A percentile compares a stretch with the other conserved stretches of the same genome.
Conservation (phyloP, 1,140 invertebrate species). For the Drosophila dunni region DNA sequence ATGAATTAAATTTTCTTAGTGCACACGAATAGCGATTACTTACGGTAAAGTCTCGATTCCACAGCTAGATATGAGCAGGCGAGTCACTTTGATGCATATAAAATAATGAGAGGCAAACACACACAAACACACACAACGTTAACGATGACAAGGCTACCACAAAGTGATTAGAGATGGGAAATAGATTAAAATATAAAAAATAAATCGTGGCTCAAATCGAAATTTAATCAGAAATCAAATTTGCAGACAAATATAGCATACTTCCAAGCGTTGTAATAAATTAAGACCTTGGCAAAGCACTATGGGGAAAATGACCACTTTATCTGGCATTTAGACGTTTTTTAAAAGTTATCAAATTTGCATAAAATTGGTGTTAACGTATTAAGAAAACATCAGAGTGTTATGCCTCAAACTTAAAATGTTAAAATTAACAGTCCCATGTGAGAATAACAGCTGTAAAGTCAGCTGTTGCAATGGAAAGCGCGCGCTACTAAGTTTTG, state of each 20-base stretch:
- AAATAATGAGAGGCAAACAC: slow-evolving; percentile 3
- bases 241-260: slow-evolving; percentile 2
- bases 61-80: not conserved
- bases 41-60: not conserved
- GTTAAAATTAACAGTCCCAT: too few species aligned
- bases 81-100: slow-evolving; percentile 15
- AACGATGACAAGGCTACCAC: slow-evolving; percentile 26
- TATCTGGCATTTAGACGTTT: too few species aligned
- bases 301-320: too few species aligned
- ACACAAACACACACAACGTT: slow-evolving; percentile 8
- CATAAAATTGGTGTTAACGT: too few species aligned
- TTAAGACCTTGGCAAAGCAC: not conserved
- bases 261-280: slow-evolving; percentile 11
- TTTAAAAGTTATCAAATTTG: too few species aligned
- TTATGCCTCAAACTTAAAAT: too few species aligned
- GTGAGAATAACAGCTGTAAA: too few species aligned
- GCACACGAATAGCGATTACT: slow-evolving; percentile 6
- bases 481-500: too few species aligned
- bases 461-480: too few species aligned
- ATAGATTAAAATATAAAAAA: not conserved
- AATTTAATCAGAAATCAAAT: not conserved
- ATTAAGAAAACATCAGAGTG: too few species aligned
- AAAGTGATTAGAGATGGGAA: slow-evolving; percentile 32
- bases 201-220: not conserved
- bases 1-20: too few species aligned